These are phyloP conservation scores for Trachops cirrhosus DNA, from an alignment of 2,797 vertebrate genomes.

Conservation along the genomic window DNA sequence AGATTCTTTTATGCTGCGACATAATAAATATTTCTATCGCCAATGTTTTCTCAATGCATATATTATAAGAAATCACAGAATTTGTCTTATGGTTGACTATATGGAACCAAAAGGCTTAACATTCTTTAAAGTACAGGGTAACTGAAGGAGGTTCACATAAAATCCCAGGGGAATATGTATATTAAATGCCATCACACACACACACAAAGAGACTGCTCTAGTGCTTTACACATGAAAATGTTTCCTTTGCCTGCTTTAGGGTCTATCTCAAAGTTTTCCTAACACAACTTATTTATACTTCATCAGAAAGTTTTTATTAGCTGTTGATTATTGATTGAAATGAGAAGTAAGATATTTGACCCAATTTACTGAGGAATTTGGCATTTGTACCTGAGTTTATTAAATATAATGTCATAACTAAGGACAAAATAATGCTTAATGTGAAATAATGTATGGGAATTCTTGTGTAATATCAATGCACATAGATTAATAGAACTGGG, in stretches of 20 bases:
- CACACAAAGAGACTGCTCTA: not conserved
- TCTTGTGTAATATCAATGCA: not conserved
- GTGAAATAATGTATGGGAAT: not conserved
- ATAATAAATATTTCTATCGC: slow-evolving; percentile 78
- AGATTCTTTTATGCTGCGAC: slow-evolving; percentile 73
- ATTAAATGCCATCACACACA: slow-evolving; percentile 27
- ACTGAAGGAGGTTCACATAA: slow-evolving; percentile 49
- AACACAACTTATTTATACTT: not conserved
- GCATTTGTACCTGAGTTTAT: not conserved
- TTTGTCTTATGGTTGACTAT: slow-evolving; percentile 66
- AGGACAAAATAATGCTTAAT: not conserved
- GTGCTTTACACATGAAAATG: slow-evolving; percentile 49
- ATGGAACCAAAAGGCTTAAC: slow-evolving; percentile 69
- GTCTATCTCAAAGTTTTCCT: slow-evolving; percentile 42
- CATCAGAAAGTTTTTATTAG: slow-evolving; percentile 35
- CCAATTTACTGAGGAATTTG: not conserved
- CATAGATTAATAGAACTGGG: not conserved
- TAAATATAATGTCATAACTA: not conserved
- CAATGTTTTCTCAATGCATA: slow-evolving; percentile 70
- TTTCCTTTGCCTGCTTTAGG: not conserved
- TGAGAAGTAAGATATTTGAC: not conserved
- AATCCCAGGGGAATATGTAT: slow-evolving; percentile 49
- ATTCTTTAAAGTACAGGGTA: slow-evolving; percentile 59
- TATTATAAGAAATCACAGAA: slow-evolving; percentile 73
- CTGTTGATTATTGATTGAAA: slow-evolving; percentile 10